Conservation (phyloP, 2,888 invertebrate species). For the Archaeoteleia sp. region DNA sequence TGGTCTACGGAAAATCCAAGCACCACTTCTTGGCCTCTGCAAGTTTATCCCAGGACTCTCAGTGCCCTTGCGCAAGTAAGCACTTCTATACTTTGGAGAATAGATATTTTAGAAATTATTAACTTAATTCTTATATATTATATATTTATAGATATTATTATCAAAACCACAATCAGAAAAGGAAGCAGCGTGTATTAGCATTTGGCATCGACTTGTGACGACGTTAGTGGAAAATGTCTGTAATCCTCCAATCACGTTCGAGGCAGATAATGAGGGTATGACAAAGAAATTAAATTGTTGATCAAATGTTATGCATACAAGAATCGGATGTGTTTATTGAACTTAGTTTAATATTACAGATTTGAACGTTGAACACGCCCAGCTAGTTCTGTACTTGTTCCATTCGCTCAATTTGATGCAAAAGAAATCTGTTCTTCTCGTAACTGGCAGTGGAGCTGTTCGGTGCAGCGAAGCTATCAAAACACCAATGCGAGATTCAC, state of each 20-base stretch:
- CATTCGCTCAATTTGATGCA: constrained; percentile 97
- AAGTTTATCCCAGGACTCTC: constrained; percentile 85
- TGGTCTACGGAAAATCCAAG: constrained; percentile 80
- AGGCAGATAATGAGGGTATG: constrained; percentile 84
- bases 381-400: constrained; percentile 93
- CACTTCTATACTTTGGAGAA: no score
- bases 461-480: constrained; percentile 81
- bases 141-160: constrained; percentile 79
- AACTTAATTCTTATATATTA: constrained; percentile 4
- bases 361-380: constrained; percentile 96
- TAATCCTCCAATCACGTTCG: constrained; percentile 79
- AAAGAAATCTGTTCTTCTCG: constrained; percentile 93
- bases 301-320: no score
- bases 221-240: constrained; percentile 91
- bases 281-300: no score
- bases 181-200: constrained; percentile 91
- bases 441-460: constrained; percentile 85
- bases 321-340: no score
- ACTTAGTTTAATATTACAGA: no score
- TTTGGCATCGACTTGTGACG: constrained; percentile 93
- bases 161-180: constrained; percentile 89
- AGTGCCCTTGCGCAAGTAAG: constrained; percentile 87
- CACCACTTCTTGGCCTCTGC: constrained; percentile 82
- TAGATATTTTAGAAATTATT: no score
- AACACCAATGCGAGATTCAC: constrained; percentile 79